A percentile compares a stretch with the other conserved stretches of the same genome.
Conservation (phyloP, 2,113 vertebrate genomes). For the Illadopsis cleaveri region DNA sequence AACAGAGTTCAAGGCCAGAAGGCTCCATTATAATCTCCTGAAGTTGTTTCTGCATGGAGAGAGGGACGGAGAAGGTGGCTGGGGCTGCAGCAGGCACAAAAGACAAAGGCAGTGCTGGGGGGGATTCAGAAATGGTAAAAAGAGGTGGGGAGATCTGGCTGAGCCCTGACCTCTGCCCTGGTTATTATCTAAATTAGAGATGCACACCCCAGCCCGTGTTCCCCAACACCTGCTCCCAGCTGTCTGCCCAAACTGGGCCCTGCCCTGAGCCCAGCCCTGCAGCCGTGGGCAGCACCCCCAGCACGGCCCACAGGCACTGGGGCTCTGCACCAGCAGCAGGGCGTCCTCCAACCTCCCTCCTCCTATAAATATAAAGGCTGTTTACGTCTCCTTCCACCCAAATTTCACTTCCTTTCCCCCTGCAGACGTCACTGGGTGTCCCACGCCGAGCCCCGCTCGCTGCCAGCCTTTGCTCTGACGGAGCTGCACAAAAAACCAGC, state of each 20-base stretch:
- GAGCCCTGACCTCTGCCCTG: neutral
- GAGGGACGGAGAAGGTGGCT: neutral
- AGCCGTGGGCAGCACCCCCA: neutral
- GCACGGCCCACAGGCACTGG: neutral
- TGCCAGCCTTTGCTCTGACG: neutral
- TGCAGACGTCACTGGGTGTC: neutral
- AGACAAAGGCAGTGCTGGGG: accelerated
- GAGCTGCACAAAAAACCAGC: neutral
- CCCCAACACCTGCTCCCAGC: neutral
- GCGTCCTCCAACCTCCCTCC: neutral
- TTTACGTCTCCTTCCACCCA: neutral
- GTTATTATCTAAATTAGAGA: no score
- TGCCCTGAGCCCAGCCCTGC: accelerated
- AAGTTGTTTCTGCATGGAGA: neutral
- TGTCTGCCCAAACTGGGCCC: neutral
- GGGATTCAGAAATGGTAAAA: neutral
- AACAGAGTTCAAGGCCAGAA: neutral
- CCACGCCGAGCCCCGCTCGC: neutral
- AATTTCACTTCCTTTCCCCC: neutral
- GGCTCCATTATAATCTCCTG: neutral
- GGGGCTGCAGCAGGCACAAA: neutral
- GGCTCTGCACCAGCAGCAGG: accelerated
- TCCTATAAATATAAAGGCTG: neutral
- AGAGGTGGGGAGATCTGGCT: neutral
- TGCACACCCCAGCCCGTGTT: no score